phyloP scores from a whole-genome alignment of 2,113 vertebrate genomes.

The Steatornis caripensis region DNA sequence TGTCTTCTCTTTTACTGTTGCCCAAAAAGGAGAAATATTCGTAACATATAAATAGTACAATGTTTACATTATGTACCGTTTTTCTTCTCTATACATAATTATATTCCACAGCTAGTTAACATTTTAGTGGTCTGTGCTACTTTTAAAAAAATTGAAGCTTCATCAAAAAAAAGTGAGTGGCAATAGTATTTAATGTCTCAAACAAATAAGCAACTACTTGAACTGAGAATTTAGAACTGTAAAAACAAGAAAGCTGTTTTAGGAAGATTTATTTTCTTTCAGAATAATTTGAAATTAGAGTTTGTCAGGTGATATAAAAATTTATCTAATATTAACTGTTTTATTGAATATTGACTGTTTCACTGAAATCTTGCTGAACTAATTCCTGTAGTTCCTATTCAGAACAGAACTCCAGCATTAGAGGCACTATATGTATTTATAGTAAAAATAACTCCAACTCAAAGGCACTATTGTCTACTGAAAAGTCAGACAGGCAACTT shows the following conservation, averaged over 20 bases:
- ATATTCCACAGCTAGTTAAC: neutral
- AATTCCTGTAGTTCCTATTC: neutral
- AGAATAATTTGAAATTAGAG: neutral
- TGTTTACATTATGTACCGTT: neutral
- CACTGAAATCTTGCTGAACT: neutral
- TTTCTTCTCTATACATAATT: neutral
- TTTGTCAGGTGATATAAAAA: neutral
- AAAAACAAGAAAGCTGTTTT: neutral
- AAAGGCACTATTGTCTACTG: neutral
- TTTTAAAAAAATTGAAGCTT: neutral
- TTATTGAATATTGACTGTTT: neutral
- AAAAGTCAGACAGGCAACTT: neutral
- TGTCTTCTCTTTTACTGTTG: neutral
- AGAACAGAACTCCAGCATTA: neutral
- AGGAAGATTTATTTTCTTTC: neutral
- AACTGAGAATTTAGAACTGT: neutral
- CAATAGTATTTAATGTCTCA: neutral
- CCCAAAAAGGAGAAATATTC: neutral
- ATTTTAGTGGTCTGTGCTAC: neutral
- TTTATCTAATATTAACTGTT: neutral
- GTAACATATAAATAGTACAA: neutral
- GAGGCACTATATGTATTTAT: neutral
- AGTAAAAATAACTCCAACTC: neutral
- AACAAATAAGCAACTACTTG: neutral
- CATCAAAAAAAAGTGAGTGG: neutral